Conservation (phyloP, 2,888 invertebrate species). For the Agrotis exclamationis region DNA sequence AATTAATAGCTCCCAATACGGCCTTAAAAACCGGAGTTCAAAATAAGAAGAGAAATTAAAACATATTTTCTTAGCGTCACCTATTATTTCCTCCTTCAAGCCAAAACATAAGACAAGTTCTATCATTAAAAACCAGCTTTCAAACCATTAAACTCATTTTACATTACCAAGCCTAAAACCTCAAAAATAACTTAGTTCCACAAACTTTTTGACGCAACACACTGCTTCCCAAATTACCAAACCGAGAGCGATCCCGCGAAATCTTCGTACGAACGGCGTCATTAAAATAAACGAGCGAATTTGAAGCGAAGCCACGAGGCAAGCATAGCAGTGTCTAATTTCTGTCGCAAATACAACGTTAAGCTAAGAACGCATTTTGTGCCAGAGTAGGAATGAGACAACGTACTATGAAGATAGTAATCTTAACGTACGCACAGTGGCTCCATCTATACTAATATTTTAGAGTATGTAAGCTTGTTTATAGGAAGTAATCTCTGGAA, state of each 20-base stretch:
- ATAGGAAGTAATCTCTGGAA: no score
- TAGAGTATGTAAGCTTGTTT: no score
- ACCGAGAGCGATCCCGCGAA: slow-evolving; percentile 54
- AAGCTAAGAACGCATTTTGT: slow-evolving; percentile 28
- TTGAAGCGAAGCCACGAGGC: slow-evolving; percentile 51
- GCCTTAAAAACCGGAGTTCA: background rate
- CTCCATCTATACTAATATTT: no score
- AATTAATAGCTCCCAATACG: background rate
- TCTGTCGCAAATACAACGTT: slow-evolving; percentile 48
- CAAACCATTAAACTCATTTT: slow-evolving; percentile 25
- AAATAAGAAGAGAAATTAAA: no score
- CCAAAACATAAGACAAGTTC: slow-evolving; percentile 3
- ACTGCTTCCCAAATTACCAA: slow-evolving; percentile 45
- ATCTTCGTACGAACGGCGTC: slow-evolving; percentile 54
- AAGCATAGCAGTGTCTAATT: slow-evolving; percentile 46
- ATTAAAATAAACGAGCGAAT: slow-evolving; percentile 65
- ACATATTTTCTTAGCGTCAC: no score
- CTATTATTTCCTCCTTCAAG: background rate
- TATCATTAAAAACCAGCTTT: slow-evolving; percentile 12
- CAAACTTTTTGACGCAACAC: slow-evolving; percentile 57
- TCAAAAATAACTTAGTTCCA: slow-evolving; percentile 35
- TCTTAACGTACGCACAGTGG: no score
- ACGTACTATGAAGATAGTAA: background rate
- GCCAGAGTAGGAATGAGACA: slow-evolving; percentile 36
- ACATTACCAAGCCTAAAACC: slow-evolving; percentile 12